Evolutionary conservation across 2,888 invertebrate species (phyloP).

Genomic region (Eledone cirrhosa): DNA sequence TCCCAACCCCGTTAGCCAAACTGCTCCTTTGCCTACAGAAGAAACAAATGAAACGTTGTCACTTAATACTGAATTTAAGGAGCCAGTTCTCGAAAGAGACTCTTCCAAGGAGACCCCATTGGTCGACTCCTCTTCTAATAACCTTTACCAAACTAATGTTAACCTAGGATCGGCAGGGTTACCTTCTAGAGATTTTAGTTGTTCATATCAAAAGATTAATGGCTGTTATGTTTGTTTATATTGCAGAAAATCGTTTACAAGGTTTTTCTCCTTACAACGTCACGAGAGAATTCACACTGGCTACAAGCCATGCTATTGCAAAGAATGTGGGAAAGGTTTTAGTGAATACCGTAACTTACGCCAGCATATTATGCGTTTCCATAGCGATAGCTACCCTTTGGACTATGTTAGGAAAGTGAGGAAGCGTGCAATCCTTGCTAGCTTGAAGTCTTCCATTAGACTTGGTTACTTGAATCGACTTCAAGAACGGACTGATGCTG

Average conservation of each 20-base stretch:
- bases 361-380: constrained; percentile 64
- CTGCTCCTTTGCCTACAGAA: not conserved
- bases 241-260: constrained; percentile 65
- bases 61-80: constrained; percentile 16
- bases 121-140: not conserved
- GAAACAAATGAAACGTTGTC: constrained; percentile 8
- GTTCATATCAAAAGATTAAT: constrained; percentile 33
- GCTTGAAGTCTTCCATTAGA: constrained; percentile 29
- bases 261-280: constrained; percentile 63
- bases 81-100: constrained; percentile 3
- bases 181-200: constrained; percentile 15
- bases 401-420: constrained; percentile 31
- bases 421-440: constrained; percentile 33
- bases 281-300: constrained; percentile 66
- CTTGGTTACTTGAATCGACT: constrained; percentile 25
- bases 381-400: constrained; percentile 37
- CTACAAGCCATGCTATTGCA: constrained; percentile 64
- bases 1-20: constrained; percentile 21
- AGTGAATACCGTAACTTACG: constrained; percentile 64
- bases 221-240: constrained; percentile 53
- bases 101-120: not conserved
- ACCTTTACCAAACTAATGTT: constrained; percentile 15
- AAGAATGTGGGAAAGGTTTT: constrained; percentile 65
- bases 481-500: constrained; percentile 1
- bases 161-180: not conserved